phyloP scores from a whole-genome alignment of 1,140 invertebrate genomes.

The Thaumatotibia leucotreta region DNA sequence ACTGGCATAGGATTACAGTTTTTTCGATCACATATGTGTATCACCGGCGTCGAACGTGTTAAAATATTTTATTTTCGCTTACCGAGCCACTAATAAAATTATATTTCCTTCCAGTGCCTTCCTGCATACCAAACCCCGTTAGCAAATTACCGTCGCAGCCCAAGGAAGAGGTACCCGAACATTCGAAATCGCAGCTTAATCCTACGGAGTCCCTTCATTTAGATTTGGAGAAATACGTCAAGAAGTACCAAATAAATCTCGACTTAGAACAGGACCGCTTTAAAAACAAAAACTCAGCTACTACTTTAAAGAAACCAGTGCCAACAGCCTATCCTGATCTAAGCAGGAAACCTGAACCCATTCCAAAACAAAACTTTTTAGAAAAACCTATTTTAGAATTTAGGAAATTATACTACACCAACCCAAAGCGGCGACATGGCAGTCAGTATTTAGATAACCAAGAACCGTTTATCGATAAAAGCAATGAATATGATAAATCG shows the following conservation, averaged over 20 bases:
- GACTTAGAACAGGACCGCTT: conserved; percentile 31
- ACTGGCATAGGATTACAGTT: too few relatives aligned
- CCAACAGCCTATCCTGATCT: conserved; percentile 23
- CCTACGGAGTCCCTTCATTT: conserved; percentile 22
- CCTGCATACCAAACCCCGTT: not conserved
- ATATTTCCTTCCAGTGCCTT: conserved; percentile 21
- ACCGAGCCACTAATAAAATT: not conserved
- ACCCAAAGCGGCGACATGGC: not conserved
- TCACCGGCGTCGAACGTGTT: too few relatives aligned
- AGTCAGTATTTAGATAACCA: not conserved
- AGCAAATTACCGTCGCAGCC: not conserved
- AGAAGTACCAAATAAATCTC: conserved; percentile 40
- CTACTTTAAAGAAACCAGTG: conserved; percentile 35
- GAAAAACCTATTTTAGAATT: conserved; percentile 56
- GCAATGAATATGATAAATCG: not conserved
- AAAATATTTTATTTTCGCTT: too few relatives aligned
- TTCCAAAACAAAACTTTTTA: conserved; percentile 35
- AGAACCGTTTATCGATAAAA: not conserved
- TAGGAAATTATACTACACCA: conserved; percentile 38
- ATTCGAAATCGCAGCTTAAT: not conserved
- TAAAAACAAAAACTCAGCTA: conserved; percentile 30
- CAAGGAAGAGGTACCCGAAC: not conserved
- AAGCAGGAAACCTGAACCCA: conserved; percentile 17
- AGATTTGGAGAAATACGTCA: conserved; percentile 52
- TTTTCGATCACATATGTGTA: too few relatives aligned